Percentiles rank a stretch among this genome's conserved stretches.
These are phyloP conservation scores for Tenodera sinensis DNA, from an alignment of 2,888 invertebrate species.

Conservation along the genomic window DNA sequence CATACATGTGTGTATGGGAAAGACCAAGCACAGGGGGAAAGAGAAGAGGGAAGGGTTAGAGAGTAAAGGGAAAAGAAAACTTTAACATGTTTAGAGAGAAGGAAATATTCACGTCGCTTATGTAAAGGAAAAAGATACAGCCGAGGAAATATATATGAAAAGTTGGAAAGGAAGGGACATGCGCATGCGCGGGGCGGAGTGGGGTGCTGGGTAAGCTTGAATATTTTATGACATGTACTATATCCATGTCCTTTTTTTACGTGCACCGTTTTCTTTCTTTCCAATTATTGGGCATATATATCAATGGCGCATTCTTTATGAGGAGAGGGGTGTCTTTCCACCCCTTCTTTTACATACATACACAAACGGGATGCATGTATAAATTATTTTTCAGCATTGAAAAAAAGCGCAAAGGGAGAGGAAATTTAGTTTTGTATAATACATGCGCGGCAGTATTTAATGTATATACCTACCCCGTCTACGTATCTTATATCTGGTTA, in stretches of 20 bases:
- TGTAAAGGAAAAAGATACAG: slow-evolving; percentile 19
- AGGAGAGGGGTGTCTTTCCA: background rate
- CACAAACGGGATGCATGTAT: background rate
- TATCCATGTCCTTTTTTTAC: slow-evolving; percentile 11
- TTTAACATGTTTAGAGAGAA: slow-evolving; percentile 12
- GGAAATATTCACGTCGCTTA: slow-evolving; percentile 17
- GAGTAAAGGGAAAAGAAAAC: background rate
- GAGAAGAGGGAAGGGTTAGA: background rate
- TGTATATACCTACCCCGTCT: background rate
- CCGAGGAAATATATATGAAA: slow-evolving; percentile 19
- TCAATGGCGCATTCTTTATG: slow-evolving; percentile 21
- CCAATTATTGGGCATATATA: slow-evolving; percentile 26
- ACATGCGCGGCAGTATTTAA: background rate
- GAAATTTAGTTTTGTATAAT: slow-evolving; percentile 1
- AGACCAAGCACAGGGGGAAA: background rate
- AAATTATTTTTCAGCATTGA: slow-evolving; percentile 14
- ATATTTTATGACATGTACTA: slow-evolving; percentile 18
- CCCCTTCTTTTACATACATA: slow-evolving; percentile 1
- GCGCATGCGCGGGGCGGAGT: background rate
- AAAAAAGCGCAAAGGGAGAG: background rate
- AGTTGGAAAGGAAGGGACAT: background rate
- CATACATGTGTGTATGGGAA: background rate
- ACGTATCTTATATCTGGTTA: slow-evolving; percentile 4
- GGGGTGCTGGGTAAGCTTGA: background rate
- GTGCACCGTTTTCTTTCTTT: background rate